phyloP scores from a whole-genome alignment of 92 coral and sea anemone genomes.

The Umimayanthus chanpuru region DNA sequence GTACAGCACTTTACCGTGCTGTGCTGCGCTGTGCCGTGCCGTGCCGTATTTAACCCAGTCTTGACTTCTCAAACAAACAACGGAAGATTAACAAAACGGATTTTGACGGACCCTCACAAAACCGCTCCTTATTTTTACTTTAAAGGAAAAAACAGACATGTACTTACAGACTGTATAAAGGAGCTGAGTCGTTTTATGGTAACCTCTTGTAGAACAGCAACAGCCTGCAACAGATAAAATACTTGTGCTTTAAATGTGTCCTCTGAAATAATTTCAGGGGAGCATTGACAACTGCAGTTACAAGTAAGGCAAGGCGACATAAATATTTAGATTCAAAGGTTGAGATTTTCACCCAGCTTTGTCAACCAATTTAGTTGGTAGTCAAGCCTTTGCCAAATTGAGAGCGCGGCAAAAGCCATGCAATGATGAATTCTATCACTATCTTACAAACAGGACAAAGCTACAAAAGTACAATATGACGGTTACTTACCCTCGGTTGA shows the following conservation, averaged over 20 bases:
- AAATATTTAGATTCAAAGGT: too few relatives aligned
- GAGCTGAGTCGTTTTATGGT: slow-evolving; percentile 47
- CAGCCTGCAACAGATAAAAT: slow-evolving; percentile 25
- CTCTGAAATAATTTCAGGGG: background rate
- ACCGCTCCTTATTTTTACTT: background rate
- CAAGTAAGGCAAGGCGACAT: too few relatives aligned
- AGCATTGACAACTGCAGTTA: background rate
- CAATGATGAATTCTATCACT: too few relatives aligned
- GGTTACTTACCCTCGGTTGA: slow-evolving; percentile 60
- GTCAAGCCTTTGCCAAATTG: too few relatives aligned
- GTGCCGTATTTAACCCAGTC: too few relatives aligned
- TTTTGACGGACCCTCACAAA: background rate
- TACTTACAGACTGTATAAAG: slow-evolving; percentile 80
- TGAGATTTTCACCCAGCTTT: too few relatives aligned
- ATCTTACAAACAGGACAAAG: too few relatives aligned
- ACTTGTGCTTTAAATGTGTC: background rate
- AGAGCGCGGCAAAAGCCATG: too few relatives aligned
- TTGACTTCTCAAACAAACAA: too few relatives aligned
- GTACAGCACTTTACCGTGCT: too few relatives aligned
- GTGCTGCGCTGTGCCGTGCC: too few relatives aligned
- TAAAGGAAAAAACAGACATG: background rate
- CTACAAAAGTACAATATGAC: background rate
- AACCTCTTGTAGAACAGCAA: slow-evolving; percentile 63
- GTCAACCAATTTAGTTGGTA: too few relatives aligned
- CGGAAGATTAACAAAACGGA: background rate